Base-by-base conservation (phyloP, 2,888 invertebrate genomes). In the Melieria picta region DNA sequence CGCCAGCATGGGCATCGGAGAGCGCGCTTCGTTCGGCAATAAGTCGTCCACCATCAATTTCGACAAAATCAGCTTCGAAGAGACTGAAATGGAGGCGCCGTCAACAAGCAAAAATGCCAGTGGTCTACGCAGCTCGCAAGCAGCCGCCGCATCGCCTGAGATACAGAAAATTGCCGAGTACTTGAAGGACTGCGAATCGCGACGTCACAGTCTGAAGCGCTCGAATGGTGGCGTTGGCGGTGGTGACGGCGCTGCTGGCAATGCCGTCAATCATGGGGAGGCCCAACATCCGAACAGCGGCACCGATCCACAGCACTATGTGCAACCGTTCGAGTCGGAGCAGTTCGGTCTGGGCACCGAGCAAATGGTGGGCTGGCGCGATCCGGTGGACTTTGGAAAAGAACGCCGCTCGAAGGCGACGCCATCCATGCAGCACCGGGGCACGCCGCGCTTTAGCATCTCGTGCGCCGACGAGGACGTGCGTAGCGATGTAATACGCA, bases 301-400 rank as follows among this genome's bases (percentile, higher is more conserved):
- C 5, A 77, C 73, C 1, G 83, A 83, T 65, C 77, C 76, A 3
- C 76, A 75, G 6, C 82, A 82, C 10, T 80, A 77, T 13, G 79
- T 85, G 45, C 83, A 84, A 71, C 83, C 82, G 0, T 85, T 85
- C 55, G 83, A 85, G 63, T 84, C 85, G 3, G 86, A 85, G 70
- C 81, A 85, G 11, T 81, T 84, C 13, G 80, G 81, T 0, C 71
- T 79, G 4, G 81, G 80, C 46, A 82, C 83, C n/a, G 84, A 93
- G 79, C 89, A 91, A 0, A 91, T 91, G 82, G 91, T 93, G 1
- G 92, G 91, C 0, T 93, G 93, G 93, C 92, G 92, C 79, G 93
- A 92, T 84, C 89, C 88, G 0, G 88, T 86, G 1, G 86, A 86
- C 52, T 82, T 83, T 50, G 79, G 80, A 56, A 77, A 76, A 16